Evolutionary conservation across 2,888 invertebrate genomes (phyloP).

Genomic region (Flexamia atlantica): DNA sequence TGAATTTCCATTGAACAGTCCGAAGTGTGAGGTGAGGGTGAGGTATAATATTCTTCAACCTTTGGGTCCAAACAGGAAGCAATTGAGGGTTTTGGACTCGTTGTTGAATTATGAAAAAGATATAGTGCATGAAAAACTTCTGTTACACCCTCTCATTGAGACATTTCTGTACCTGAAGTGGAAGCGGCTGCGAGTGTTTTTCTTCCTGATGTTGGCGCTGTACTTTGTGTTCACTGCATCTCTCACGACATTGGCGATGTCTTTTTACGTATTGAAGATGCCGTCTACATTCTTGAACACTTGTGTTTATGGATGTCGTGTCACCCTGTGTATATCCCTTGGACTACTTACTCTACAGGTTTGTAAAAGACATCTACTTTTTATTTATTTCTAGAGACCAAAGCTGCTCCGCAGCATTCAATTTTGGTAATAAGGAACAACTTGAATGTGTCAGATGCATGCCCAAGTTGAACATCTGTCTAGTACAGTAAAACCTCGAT

Average conservation of each 20-base stretch:
- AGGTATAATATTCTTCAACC: constrained; percentile 75
- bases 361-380: constrained; percentile 65
- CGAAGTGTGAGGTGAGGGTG: constrained; percentile 75
- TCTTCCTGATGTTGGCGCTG: constrained; percentile 76
- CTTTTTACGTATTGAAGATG: constrained; percentile 59
- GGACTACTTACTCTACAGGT: constrained; percentile 75
- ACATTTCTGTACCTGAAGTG: constrained; percentile 79
- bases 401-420: no score
- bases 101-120: constrained; percentile 77
- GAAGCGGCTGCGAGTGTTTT: constrained; percentile 78
- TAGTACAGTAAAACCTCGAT: no score
- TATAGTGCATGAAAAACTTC: constrained; percentile 75
- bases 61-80: constrained; percentile 71
- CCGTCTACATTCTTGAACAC: constrained; percentile 7
- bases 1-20: constrained; percentile 74
- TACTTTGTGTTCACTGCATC: constrained; percentile 77
- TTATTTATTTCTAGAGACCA: no score
- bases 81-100: constrained; percentile 79
- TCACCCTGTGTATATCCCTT: constrained; percentile 57
- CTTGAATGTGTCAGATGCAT: no score
- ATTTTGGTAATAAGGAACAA: no score
- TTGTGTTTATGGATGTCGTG: constrained; percentile 45
- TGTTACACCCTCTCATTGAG: constrained; percentile 79
- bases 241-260: constrained; percentile 75
- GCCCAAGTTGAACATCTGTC: no score